These are phyloP conservation scores for Drosophila kepulauana DNA, from an alignment of 1,140 invertebrate genomes.

Conservation along the genomic window DNA sequence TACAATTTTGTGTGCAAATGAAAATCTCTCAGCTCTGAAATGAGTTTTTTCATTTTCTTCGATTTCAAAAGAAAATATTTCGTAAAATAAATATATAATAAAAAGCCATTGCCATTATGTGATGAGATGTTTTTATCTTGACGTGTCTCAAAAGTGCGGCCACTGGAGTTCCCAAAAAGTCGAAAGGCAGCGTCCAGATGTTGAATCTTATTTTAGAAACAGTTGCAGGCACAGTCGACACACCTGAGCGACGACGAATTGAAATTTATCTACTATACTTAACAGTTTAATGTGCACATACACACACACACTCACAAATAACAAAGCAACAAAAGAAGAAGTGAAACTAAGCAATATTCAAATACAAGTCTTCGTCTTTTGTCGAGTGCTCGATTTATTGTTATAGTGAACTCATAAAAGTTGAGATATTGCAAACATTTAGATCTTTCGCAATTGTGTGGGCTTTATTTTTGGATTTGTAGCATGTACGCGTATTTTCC, in stretches of 20 bases:
- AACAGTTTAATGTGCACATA: conserved; percentile 1
- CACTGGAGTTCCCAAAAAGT: conserved; percentile 24
- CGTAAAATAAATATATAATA: background rate
- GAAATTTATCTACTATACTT: conserved; percentile 30
- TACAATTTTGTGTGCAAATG: conserved; percentile 48
- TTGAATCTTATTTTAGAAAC: conserved; percentile 58
- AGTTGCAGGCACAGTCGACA: conserved; percentile 26
- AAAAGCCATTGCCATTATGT: conserved; percentile 46
- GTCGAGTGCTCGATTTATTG: conserved; percentile 20
- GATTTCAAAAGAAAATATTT: conserved; percentile 2
- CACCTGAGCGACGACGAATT: conserved; percentile 54
- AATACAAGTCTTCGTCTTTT: background rate
- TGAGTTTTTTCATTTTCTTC: conserved; percentile 11
- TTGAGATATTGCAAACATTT: conserved; percentile 46
- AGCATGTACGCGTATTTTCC: conserved; percentile 22
- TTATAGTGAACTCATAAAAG: conserved; percentile 10
- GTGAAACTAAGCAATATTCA: conserved; percentile 4
- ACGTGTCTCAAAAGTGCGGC: conserved; percentile 14
- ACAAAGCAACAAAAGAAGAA: background rate
- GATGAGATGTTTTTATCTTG: conserved; percentile 38
- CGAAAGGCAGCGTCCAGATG: conserved; percentile 51
- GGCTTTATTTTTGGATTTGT: conserved; percentile 44
- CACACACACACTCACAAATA: background rate
- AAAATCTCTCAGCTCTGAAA: conserved; percentile 52
- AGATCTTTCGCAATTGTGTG: conserved; percentile 35